Percentiles rank a stretch among this genome's conserved stretches.
Evolutionary conservation across 1,140 invertebrate genomes (phyloP).

Genomic region (Gryllus bimaculatus): DNA sequence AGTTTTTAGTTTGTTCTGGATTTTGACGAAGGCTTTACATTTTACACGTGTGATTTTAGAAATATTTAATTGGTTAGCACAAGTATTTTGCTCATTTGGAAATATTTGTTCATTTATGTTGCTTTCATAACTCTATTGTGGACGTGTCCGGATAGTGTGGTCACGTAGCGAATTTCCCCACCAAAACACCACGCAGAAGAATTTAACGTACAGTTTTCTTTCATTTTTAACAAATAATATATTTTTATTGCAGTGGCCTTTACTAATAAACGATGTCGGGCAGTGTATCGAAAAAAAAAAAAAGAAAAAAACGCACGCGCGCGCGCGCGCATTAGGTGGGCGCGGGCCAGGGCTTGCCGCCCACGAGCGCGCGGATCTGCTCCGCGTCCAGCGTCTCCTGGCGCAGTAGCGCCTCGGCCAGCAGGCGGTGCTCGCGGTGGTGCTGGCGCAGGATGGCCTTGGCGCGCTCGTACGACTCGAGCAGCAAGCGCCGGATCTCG

Average conservation of each 20-base stretch:
- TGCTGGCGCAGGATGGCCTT: constrained; percentile 46
- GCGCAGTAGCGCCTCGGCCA: constrained; percentile 52
- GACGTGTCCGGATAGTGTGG: no score
- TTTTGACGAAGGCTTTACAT: no score
- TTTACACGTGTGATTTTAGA: no score
- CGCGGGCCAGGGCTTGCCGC: background rate
- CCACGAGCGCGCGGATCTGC: constrained; percentile 39
- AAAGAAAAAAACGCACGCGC: no score
- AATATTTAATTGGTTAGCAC: no score
- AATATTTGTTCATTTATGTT: no score
- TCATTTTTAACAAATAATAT: background rate
- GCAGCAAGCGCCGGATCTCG: constrained; percentile 50
- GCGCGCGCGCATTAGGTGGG: no score
- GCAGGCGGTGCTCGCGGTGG: constrained; percentile 42
- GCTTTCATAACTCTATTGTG: no score
- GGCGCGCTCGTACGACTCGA: constrained; percentile 57
- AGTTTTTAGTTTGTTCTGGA: no score
- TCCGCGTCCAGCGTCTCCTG: constrained; percentile 55
- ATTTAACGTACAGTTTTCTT: background rate
- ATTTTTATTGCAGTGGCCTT: background rate
- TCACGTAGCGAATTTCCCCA: no score
- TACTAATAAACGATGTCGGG: background rate
- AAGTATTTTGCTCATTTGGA: no score
- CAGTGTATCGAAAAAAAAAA: no score
- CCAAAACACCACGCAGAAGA: background rate